Percentiles rank a stretch among this genome's conserved stretches.
phyloP scores from a whole-genome alignment of 2,113 vertebrate species.

The Hiodon alosoides region DNA sequence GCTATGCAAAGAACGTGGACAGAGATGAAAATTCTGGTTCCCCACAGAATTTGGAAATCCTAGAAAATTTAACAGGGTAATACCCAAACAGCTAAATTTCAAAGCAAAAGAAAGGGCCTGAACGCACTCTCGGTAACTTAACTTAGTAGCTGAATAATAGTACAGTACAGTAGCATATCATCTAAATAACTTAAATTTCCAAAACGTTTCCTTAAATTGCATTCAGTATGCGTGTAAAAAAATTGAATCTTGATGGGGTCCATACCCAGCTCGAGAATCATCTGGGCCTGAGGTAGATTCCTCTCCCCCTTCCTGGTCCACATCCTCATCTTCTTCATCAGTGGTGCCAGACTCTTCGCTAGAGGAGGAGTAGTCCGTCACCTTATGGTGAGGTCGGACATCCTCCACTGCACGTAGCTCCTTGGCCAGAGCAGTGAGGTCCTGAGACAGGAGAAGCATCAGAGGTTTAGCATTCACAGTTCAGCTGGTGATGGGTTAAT shows the following conservation, averaged over 20 bases:
- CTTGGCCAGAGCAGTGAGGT: constrained; percentile 90
- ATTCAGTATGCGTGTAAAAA: not conserved
- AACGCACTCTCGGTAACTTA: no score
- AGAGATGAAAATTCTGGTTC: no score
- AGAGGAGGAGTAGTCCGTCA: constrained; percentile 95
- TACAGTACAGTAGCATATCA: no score
- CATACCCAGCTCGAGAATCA: constrained; percentile 86
- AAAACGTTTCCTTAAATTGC: no score
- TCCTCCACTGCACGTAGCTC: constrained; percentile 93
- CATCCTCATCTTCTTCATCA: constrained; percentile 93
- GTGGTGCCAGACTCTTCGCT: constrained; percentile 96
- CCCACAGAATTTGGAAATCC: no score
- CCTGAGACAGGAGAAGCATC: constrained; percentile 52
- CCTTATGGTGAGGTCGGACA: constrained; percentile 87
- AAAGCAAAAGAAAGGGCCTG: no score
- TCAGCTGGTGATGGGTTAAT: not conserved
- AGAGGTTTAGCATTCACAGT: constrained; percentile 17
- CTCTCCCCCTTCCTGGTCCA: constrained; percentile 87
- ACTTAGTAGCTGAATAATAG: no score
- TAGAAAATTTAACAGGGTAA: no score
- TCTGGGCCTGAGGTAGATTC: constrained; percentile 90
- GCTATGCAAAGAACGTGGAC: no score
- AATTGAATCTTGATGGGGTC: not conserved
- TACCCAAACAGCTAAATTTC: no score
- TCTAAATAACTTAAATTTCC: no score